These are phyloP conservation scores for Mactromeris polynyma DNA, from an alignment of 2,888 invertebrate species.

Conservation along the genomic window DNA sequence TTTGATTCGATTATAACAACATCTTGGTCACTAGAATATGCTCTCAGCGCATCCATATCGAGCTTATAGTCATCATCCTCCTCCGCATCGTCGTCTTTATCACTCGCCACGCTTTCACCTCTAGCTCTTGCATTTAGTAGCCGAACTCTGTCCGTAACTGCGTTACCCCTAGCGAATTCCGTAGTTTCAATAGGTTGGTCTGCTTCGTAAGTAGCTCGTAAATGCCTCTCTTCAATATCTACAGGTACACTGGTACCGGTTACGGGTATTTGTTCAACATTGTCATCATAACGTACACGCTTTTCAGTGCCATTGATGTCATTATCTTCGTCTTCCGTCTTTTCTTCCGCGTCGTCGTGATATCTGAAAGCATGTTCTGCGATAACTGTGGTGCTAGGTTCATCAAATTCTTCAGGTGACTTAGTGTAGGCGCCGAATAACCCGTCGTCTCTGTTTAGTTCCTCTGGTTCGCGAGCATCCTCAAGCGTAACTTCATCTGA, in stretches of 20 bases:
- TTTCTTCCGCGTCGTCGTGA: conserved; percentile 20
- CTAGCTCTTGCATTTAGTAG: neutral
- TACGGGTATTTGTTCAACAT: conserved; percentile 23
- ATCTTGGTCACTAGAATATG: conserved; percentile 14
- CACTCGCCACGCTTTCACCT: neutral
- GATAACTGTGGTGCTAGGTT: conserved; percentile 16
- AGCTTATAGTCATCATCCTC: conserved; percentile 20
- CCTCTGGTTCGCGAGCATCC: neutral
- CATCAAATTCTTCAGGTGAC: conserved; percentile 34
- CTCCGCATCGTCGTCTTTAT: neutral
- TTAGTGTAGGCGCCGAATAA: conserved; percentile 54
- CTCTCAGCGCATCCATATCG: conserved; percentile 27
- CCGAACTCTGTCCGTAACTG: neutral
- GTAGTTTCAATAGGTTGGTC: neutral
- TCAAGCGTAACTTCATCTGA: neutral
- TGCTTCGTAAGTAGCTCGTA: neutral
- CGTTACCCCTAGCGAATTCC: neutral
- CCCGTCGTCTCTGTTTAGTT: conserved; percentile 19
- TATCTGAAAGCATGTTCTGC: conserved; percentile 38
- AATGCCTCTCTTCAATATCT: neutral
- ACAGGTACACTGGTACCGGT: neutral
- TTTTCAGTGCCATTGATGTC: neutral
- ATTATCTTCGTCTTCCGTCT: neutral
- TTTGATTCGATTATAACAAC: conserved; percentile 31
- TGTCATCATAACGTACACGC: conserved; percentile 37